Percentiles rank a stretch among this genome's conserved stretches.
phyloP scores from a whole-genome alignment of 2,113 vertebrate species.

The Reinhardtius hippoglossoides region DNA sequence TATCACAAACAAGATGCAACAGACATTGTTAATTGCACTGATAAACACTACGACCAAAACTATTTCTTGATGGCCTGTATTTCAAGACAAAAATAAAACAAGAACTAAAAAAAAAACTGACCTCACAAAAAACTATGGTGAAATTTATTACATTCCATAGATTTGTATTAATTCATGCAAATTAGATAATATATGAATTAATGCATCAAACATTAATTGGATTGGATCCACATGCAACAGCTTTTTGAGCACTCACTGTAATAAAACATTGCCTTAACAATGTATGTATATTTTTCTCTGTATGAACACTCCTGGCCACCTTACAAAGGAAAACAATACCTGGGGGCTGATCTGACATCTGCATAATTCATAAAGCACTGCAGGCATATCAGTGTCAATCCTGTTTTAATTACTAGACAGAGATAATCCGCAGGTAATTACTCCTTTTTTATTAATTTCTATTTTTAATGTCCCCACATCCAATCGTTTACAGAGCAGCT shows the following conservation, averaged over 20 bases:
- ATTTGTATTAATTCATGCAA: no score
- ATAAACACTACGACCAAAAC: no score
- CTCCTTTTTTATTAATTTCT: constrained; percentile 71
- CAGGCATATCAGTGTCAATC: constrained; percentile 40
- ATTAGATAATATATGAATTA: no score
- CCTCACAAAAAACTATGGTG: no score
- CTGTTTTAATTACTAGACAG: constrained; percentile 70
- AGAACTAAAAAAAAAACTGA: background rate
- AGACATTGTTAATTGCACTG: no score
- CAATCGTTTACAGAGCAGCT: constrained; percentile 50
- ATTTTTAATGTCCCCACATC: constrained; percentile 61
- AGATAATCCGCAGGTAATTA: constrained; percentile 80
- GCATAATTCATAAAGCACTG: constrained; percentile 60
- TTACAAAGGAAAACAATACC: constrained; percentile 41
- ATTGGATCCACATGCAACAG: no score
- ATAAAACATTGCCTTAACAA: no score
- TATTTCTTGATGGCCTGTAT: no score
- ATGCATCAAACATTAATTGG: no score
- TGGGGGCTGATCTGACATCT: constrained; percentile 51
- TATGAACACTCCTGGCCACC: background rate
- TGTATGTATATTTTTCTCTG: background rate
- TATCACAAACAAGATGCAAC: no score
- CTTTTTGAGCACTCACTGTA: no score
- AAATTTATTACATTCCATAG: no score
- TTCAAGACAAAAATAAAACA: background rate